Evolutionary conservation across 2,113 vertebrate genomes (phyloP).

Genomic region (Forbesichthys agassizii): DNA sequence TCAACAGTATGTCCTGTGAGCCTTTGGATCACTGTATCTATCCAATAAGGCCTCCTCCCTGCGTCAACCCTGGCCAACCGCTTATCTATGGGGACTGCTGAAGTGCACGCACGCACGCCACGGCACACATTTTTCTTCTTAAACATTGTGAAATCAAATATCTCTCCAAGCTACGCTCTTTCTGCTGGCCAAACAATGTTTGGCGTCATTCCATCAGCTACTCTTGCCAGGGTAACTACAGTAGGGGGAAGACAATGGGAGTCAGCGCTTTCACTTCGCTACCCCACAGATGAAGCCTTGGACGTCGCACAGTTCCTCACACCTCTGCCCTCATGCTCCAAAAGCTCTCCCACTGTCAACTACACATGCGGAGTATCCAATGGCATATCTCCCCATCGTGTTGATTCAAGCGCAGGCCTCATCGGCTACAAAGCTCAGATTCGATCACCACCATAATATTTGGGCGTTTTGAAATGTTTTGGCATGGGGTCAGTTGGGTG

Average conservation of each 20-base stretch:
- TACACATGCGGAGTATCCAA: background rate
- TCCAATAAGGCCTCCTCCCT: conserved; percentile 24
- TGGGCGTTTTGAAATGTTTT: conserved; percentile 15
- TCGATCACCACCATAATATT: conserved; percentile 22
- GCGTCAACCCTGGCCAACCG: conserved; percentile 40
- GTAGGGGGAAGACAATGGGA: conserved; percentile 18
- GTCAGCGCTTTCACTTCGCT: conserved; percentile 22
- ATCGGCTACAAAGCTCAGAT: background rate
- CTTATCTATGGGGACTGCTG: conserved; percentile 35
- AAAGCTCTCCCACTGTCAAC: conserved; percentile 23
- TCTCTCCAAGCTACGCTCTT: conserved; percentile 49
- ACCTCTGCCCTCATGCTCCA: conserved; percentile 14
- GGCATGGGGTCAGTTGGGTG: conserved; percentile 11
- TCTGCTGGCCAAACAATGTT: conserved; percentile 54
- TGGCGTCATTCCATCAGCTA: conserved; percentile 25
- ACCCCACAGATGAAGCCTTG: conserved; percentile 1
- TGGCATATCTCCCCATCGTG: conserved; percentile 28
- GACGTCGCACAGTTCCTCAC: background rate
- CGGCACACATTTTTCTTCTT: conserved; percentile 60
- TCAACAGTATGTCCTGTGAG: conserved; percentile 3
- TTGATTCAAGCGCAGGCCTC: conserved; percentile 3
- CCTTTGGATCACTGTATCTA: conserved; percentile 1
- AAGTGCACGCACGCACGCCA: conserved; percentile 35
- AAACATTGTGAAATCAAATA: conserved; percentile 65
- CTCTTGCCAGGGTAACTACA: conserved; percentile 1